A percentile compares a stretch with the other conserved stretches of the same genome.
phyloP scores from a whole-genome alignment of 2,888 invertebrate species.

The Scrobipalpa costella region DNA sequence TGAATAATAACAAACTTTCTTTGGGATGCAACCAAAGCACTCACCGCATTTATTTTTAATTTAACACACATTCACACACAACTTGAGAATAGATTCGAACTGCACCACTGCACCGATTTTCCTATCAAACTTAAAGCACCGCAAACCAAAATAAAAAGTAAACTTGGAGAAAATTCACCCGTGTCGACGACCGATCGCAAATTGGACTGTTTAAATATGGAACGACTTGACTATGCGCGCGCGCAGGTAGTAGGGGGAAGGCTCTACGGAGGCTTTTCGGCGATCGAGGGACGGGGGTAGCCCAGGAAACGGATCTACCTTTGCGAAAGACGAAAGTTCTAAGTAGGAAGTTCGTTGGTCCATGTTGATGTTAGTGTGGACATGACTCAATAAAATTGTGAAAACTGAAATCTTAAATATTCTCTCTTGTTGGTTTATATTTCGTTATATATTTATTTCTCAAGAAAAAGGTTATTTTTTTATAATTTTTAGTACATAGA shows the following conservation, averaged over 20 bases:
- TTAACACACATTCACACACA: conserved; percentile 8
- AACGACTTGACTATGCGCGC: conserved; percentile 54
- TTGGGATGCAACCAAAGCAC: conserved; percentile 20
- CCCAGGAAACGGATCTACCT: conserved; percentile 69
- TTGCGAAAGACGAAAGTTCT: conserved; percentile 73
- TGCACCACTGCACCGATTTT: conserved; percentile 6
- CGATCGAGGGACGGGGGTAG: conserved; percentile 49
- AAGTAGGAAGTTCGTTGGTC: conserved; percentile 60
- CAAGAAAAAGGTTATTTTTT: no score
- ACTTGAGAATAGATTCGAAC: neutral
- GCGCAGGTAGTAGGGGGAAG: conserved; percentile 56
- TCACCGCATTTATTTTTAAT: conserved; percentile 33
- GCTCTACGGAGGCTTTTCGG: conserved; percentile 28
- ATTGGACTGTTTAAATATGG: conserved; percentile 73
- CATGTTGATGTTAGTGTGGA: conserved; percentile 47
- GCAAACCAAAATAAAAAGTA: conserved; percentile 1
- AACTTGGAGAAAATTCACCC: conserved; percentile 45
- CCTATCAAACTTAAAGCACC: neutral
- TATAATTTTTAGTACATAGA: no score
- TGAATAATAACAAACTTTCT: neutral
- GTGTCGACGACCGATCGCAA: conserved; percentile 62
- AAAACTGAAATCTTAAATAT: no score
- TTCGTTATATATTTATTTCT: no score
- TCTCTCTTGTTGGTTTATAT: no score
- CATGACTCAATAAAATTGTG: neutral